Evolutionary conservation across 2,888 invertebrate genomes (phyloP).

Genomic region (Pharmacophagus antenor): DNA sequence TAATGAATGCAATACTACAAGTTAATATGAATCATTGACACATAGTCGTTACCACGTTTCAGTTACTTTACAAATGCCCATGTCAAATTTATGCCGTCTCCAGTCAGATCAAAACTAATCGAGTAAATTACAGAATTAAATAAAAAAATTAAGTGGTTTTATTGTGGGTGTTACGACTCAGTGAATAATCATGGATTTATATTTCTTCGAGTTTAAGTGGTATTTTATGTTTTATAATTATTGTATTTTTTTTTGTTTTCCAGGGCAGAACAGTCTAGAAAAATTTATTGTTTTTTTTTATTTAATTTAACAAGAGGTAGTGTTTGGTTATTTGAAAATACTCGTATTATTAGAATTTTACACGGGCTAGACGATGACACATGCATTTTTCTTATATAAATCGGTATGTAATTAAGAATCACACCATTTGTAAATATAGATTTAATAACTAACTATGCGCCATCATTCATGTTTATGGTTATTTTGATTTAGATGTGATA

Average conservation of each 20-base stretch:
- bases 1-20: conserved; percentile 7
- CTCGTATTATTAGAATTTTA: conserved; percentile 22
- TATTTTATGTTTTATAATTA: neutral
- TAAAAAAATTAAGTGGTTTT: neutral
- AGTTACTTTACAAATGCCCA: neutral
- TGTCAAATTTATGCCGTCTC: neutral
- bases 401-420: conserved; percentile 15
- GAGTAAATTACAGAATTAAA: neutral
- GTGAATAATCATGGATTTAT: neutral
- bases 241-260: neutral
- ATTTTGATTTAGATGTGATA: conserved; percentile 7
- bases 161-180: neutral
- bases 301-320: neutral
- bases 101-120: neutral
- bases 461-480: conserved; percentile 13
- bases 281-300: neutral
- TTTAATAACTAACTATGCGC: conserved; percentile 15
- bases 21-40: conserved; percentile 11
- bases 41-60: neutral
- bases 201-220: neutral
- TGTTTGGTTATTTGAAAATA: conserved; percentile 1
- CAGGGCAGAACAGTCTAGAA: too few species aligned
- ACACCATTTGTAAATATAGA: neutral
- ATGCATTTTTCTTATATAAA: conserved; percentile 25
- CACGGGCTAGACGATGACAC: conserved; percentile 16